Base-by-base conservation (phyloP, 1,140 invertebrate species). In the Trichonephila inaurata region DNA sequence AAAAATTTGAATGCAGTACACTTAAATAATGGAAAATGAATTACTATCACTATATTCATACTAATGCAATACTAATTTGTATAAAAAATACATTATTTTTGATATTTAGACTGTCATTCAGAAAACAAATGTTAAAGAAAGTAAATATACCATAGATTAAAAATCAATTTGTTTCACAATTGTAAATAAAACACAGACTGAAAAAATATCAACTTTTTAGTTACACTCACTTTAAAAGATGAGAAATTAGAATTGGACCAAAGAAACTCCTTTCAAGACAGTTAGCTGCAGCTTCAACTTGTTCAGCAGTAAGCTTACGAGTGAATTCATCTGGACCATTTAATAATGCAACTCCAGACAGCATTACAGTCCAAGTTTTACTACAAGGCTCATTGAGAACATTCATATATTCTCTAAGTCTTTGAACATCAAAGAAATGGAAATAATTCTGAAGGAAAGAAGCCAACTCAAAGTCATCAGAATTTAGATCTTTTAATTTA, bases 361-460 rank as follows among this genome's bases (percentile, higher is more conserved):
- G 28, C 85, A 94, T 89, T 18, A 92, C 83, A 89, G 21, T 69
- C 94, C 94, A 94, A 18, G 94, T 92, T 69, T 89, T 83, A 6
- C 83, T n/a, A 58, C 89, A 91, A 44, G 61, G 85, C 60, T 81
- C 19, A 89, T 94, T 60, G 18, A 83, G 51, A 21, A 89, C 24
- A 83, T 64, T 92, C 12, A 94, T 16, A 40, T 89, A 72, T 90
- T 94, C 90, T 61, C 90, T 82, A 10, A 94, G 81, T 85, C 72
- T 82, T 60, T 92, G 90, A 24, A 92, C 82, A 89, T 94, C 91
- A 89, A 94, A 89, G 7, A 94, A 86, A 92, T 94, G 94, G 33
- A 94, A 94, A 89, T 92, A 94, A 58, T 94, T 92, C 77, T 94
- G 94, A 44, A 94, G 51, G 33, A 94, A 94, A 0, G 77, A 51